These are phyloP conservation scores for Australoheros facetus DNA, from an alignment of 2,797 vertebrate species.

Conservation along the genomic window DNA sequence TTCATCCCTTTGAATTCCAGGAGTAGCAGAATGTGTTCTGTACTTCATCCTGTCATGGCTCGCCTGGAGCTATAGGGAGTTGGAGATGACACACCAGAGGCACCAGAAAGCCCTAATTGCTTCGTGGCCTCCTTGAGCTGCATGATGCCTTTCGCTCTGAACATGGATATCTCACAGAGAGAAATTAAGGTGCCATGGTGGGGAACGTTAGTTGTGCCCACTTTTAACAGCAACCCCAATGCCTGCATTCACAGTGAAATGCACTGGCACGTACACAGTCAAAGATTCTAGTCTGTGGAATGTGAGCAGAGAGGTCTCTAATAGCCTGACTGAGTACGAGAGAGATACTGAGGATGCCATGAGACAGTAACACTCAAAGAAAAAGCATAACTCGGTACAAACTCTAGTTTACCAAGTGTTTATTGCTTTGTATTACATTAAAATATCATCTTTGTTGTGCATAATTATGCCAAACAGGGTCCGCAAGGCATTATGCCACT, in stretches of 20 bases:
- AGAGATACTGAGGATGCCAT: slow-evolving; percentile 29
- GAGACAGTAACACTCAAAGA: slow-evolving; percentile 36
- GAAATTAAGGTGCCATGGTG: slow-evolving; percentile 56
- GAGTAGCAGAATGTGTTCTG: slow-evolving; percentile 46
- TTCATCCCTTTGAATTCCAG: slow-evolving; percentile 65
- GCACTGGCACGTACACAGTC: slow-evolving; percentile 35
- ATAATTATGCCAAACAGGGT: slow-evolving; percentile 33
- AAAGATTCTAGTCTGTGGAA: slow-evolving; percentile 36
- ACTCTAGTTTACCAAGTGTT: slow-evolving; percentile 14
- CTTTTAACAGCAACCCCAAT: slow-evolving; percentile 54
- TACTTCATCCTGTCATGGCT: slow-evolving; percentile 56
- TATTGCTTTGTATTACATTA: slow-evolving; percentile 19
- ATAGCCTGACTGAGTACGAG: slow-evolving; percentile 38
- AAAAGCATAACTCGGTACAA: neutral
- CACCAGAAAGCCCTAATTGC: slow-evolving; percentile 73
- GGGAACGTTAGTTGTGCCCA: slow-evolving; percentile 50
- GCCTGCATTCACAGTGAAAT: slow-evolving; percentile 27
- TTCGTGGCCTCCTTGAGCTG: slow-evolving; percentile 65
- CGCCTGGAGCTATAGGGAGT: slow-evolving; percentile 56
- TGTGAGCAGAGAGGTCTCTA: slow-evolving; percentile 49
- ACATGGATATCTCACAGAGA: slow-evolving; percentile 55
- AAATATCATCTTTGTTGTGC: slow-evolving; percentile 41
- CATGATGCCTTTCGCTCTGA: slow-evolving; percentile 50
- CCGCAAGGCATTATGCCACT: slow-evolving; percentile 17
- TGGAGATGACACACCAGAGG: slow-evolving; percentile 66